Conservation (phyloP, 2,888 invertebrate species). For the Cataglyphis rosenhaueri region DNA sequence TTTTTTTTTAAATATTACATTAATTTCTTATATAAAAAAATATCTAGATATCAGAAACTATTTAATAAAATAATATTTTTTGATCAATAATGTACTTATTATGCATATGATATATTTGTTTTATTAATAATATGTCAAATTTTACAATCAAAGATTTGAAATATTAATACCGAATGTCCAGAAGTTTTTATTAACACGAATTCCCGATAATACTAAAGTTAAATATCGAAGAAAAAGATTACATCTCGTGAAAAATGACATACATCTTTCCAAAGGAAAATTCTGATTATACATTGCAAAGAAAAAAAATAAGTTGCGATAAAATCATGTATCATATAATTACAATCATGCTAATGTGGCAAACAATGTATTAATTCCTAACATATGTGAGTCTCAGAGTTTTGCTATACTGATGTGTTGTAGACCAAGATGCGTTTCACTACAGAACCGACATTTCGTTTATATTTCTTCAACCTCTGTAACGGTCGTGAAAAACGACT, state of each 20-base stretch:
- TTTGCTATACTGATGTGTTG: conserved; percentile 27
- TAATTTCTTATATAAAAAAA: background rate
- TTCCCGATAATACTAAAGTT: background rate
- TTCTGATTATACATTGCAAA: background rate
- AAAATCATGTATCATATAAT: background rate
- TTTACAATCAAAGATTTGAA: background rate
- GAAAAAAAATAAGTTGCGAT: background rate
- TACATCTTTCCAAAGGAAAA: conserved; percentile 8
- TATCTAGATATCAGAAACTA: background rate
- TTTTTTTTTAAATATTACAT: background rate
- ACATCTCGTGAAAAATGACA: background rate
- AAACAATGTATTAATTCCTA: background rate
- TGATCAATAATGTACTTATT: background rate
- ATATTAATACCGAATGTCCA: background rate
- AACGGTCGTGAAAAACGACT: conserved; percentile 39
- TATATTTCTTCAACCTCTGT: conserved; percentile 23
- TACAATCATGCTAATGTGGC: background rate
- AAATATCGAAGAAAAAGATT: conserved; percentile 3
- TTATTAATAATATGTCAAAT: background rate
- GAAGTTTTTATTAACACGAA: conserved; percentile 22
- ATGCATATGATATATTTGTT: background rate
- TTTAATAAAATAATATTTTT: background rate
- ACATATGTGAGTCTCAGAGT: background rate
- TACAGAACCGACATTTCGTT: conserved; percentile 2
- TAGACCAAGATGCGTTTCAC: conserved; percentile 29